phyloP scores from a whole-genome alignment of 2,113 vertebrate genomes.

The Psittacula cyanocephala region DNA sequence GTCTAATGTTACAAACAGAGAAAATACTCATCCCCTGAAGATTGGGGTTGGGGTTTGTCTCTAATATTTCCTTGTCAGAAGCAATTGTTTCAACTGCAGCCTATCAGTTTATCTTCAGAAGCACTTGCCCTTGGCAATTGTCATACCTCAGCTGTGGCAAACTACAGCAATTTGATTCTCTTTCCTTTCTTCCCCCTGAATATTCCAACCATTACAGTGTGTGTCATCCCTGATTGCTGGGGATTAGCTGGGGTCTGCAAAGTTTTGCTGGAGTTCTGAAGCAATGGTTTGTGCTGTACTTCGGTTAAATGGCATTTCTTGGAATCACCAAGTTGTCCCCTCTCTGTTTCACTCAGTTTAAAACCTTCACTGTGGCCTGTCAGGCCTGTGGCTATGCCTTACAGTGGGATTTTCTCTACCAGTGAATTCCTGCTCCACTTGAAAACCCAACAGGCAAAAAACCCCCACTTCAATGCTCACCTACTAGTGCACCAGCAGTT shows the following conservation, averaged over 20 bases:
- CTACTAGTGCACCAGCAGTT: not conserved
- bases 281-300: not conserved
- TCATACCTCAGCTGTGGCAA: not conserved
- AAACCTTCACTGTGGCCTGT: not conserved
- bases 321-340: not conserved
- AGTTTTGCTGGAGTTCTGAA: not conserved
- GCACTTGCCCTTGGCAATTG: not conserved
- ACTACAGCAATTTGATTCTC: not conserved
- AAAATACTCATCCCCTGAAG: not conserved
- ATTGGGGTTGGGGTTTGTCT: not conserved
- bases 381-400: not conserved
- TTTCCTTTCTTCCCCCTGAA: not conserved
- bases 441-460: not conserved
- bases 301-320: not conserved
- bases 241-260: not conserved
- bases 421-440: not conserved
- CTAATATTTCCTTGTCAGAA: not conserved
- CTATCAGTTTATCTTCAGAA: not conserved
- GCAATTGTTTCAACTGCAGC: not conserved
- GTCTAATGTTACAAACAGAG: not conserved
- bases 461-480: rapidly evolving
- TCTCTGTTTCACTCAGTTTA: not conserved
- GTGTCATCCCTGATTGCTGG: not conserved
- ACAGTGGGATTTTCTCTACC: not conserved
- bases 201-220: not conserved